A percentile compares a stretch with the other conserved stretches of the same genome.
phyloP scores from a whole-genome alignment of 2,888 invertebrate species.

The Xanthorhoe designata region DNA sequence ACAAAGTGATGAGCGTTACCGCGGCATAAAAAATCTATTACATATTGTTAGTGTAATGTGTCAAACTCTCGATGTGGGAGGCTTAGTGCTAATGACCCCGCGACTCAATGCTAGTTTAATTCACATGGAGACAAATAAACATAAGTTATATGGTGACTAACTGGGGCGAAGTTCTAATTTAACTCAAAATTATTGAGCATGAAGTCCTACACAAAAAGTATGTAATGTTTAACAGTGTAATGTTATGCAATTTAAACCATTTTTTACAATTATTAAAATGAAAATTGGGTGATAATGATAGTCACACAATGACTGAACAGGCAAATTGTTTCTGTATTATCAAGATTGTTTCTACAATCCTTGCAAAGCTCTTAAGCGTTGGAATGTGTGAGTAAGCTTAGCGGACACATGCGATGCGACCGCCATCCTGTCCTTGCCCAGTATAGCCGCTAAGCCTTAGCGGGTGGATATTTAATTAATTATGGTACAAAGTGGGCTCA shows the following conservation, averaged over 20 bases:
- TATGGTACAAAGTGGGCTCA: slow-evolving; percentile 21
- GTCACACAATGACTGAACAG: not conserved
- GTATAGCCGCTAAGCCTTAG: slow-evolving; percentile 24
- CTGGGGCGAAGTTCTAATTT: slow-evolving; percentile 20
- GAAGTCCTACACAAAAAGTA: slow-evolving; percentile 21
- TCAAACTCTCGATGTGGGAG: slow-evolving; percentile 63
- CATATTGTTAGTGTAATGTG: slow-evolving; percentile 43
- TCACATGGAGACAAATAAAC: slow-evolving; percentile 48
- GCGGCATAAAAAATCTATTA: slow-evolving; percentile 36
- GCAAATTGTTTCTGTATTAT: slow-evolving; percentile 1
- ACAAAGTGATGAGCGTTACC: slow-evolving; percentile 37
- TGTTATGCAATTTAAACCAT: not conserved
- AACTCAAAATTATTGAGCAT: slow-evolving; percentile 30
- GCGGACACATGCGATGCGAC: slow-evolving; percentile 20
- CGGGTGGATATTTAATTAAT: slow-evolving; percentile 30
- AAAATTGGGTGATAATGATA: slow-evolving; percentile 6
- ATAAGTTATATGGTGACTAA: slow-evolving; percentile 20
- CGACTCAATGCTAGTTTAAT: slow-evolving; percentile 51
- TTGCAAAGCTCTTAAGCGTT: slow-evolving; percentile 5
- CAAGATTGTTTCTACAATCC: not conserved
- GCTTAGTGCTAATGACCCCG: slow-evolving; percentile 64
- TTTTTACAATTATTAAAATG: slow-evolving; percentile 3
- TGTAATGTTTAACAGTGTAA: too few species aligned
- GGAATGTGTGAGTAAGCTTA: slow-evolving; percentile 17
- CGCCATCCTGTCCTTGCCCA: slow-evolving; percentile 25